Evolutionary conservation across 1,140 invertebrate genomes (phyloP), one percentile per base, ranked within the genome.

Genomic region (Sesamia nonagrioides): DNA sequence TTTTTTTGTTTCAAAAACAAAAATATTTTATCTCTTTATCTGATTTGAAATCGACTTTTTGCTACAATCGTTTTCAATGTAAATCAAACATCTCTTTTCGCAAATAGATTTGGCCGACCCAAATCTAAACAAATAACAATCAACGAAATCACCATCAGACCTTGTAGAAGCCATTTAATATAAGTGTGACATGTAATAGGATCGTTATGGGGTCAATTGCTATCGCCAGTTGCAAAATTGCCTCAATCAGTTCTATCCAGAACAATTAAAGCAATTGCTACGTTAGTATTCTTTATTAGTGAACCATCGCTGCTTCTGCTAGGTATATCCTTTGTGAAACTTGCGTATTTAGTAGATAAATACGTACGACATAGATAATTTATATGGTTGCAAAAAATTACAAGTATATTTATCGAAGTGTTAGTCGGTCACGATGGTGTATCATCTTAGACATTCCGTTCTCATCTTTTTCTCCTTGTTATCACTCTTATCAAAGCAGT

Each of bases 211-310:
- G 68, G 68, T 71, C 68, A 71, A 71, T 71, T 71, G 68, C 48
- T 17, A 71, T 52, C 68, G 48, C 18, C 48, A 35, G 66, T 71
- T 37, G 68, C 68, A 37, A 71, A 71, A 71, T 71, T 71, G 68
- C 35, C 68, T 71, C 68, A 71, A 71, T 71, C 68, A 71, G 13
- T 71, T 71, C 48, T 71, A 71, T 71, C 68, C 68, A 52, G 48
- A 18, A 35, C 68, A 71, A 71, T 71, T 71, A 71, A 71, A 71
- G 27, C 68, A 71, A 71, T 71, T 71, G 68, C 27, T 21, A 52
- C 15, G 42, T 54, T 13, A 50, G 50, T 69, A 69, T 69, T 69
- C 48, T 71, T 71, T 71, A 71, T 71, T 71, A 35, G 21, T 35
- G n/a, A 37, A 35, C 66, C 27, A 42, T n/a, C 2, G 18, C 54